Base-by-base conservation (phyloP, 2,797 vertebrate species). In the Eulemur albifrons region DNA sequence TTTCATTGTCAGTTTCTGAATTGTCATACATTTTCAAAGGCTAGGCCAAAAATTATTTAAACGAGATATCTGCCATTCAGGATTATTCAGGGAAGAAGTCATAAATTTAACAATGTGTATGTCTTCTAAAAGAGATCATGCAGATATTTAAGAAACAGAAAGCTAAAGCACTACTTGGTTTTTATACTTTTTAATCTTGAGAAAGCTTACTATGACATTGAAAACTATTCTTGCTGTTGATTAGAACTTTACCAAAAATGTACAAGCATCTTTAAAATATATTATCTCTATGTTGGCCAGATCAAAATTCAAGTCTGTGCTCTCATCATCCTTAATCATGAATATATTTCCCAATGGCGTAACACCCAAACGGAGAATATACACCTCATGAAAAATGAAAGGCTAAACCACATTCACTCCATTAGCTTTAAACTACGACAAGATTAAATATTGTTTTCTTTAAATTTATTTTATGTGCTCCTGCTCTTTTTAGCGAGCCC, bases 391-490 rank as follows among this genome's bases (percentile, higher is more conserved):
- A 92, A 86, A 87, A 96, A 90, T 67, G 92, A 94, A 81, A 86
- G 87, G 30, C 97, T 98, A 93, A 93, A 88, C 80, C 97, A 93
- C 87, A 89, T 97, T 97, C 96, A 96, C 94, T 95, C 77, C 79
- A 76, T 96, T 90, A 94, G 81, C 94, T 93, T 82, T 90, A 88
- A 86, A 76, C 93, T 84, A 43, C 15, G 75, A 85, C 63, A 81
- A 97, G 90, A 97, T 97, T 97, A 93, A 97, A 97, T 97, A 97
- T 87, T 96, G 90, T 98, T 98, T 97, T 88, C 84, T 97, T 95
- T 90, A 95, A 98, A 98, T 97, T 98, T 98, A 98, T 98, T 98
- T 84, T 94, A 96, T 85, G 75, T 97, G 81, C 93, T 82, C 98
- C 95, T 95, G 97, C 98, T 97, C 96, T 95, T 96, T 95, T 97